Conservation (phyloP, 2,797 vertebrate genomes). For the Muscicapa comitata region DNA sequence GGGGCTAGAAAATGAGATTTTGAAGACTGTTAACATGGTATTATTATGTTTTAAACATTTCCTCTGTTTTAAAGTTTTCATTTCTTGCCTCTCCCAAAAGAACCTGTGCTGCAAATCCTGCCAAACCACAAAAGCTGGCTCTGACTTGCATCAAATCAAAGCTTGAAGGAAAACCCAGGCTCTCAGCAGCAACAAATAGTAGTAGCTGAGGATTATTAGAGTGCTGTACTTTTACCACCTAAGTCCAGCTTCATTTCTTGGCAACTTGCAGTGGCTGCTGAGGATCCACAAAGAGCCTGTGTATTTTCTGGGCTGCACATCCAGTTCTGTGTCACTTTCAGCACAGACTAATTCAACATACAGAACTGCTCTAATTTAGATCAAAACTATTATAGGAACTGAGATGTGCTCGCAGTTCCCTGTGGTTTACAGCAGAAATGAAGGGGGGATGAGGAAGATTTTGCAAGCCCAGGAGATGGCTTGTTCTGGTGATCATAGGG, state of each 20-base stretch:
- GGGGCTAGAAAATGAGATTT: conserved; percentile 16
- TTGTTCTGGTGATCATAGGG: neutral
- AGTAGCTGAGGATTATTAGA: conserved; percentile 4
- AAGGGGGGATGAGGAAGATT: neutral
- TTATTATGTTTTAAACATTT: conserved; percentile 40
- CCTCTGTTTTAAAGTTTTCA: conserved; percentile 32
- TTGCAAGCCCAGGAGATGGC: neutral
- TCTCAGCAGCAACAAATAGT: conserved; percentile 33
- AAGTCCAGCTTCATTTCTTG: neutral
- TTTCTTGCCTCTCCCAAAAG: conserved; percentile 52
- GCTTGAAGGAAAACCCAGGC: conserved; percentile 13
- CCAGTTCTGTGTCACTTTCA: neutral
- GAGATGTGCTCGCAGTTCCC: neutral
- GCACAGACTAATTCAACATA: neutral
- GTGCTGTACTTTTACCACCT: neutral
- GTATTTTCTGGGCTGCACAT: neutral
- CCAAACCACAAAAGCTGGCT: conserved; percentile 64
- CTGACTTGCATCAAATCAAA: conserved; percentile 49
- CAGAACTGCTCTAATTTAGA: neutral
- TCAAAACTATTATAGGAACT: neutral
- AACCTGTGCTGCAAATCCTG: conserved; percentile 13
- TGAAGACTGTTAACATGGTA: conserved; percentile 16
- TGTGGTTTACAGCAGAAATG: neutral
- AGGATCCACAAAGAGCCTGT: neutral
- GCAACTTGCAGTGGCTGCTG: neutral